Conservation (phyloP, 2,797 vertebrate genomes). For the Limnodromus scolopaceus region DNA sequence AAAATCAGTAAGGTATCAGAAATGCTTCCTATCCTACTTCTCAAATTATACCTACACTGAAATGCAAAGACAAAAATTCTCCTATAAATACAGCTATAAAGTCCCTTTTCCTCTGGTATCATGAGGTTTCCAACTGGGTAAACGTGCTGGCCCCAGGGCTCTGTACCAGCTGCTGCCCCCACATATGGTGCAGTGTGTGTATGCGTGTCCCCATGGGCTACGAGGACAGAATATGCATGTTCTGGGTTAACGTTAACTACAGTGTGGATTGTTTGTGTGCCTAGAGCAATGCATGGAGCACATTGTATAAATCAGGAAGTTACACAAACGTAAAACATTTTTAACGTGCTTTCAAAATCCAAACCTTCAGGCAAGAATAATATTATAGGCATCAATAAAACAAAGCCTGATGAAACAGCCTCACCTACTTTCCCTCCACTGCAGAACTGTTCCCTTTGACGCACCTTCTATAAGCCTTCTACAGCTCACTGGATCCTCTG, state of each 20-base stretch:
- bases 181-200: not conserved
- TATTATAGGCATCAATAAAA: not conserved
- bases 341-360: constrained; percentile 13
- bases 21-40: not conserved
- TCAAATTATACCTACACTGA: not conserved
- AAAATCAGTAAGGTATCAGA: not conserved
- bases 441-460: not conserved
- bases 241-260: constrained; percentile 30
- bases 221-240: not conserved
- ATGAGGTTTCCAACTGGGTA: not conserved
- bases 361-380: constrained; percentile 40
- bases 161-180: constrained; percentile 24
- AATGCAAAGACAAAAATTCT: not conserved
- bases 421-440: rapidly evolving
- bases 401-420: not conserved
- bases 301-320: constrained; percentile 11
- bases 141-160: not conserved
- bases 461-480: not conserved
- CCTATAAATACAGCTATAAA: not conserved
- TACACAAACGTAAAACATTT: constrained; percentile 23
- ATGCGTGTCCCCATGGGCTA: not conserved
- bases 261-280: not conserved
- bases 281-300: constrained; percentile 19
- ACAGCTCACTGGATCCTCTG: not conserved
- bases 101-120: not conserved